Percentiles rank a stretch among this genome's conserved stretches.
phyloP scores from a whole-genome alignment of 2,113 vertebrate species.

The Galemys pyrenaicus region DNA sequence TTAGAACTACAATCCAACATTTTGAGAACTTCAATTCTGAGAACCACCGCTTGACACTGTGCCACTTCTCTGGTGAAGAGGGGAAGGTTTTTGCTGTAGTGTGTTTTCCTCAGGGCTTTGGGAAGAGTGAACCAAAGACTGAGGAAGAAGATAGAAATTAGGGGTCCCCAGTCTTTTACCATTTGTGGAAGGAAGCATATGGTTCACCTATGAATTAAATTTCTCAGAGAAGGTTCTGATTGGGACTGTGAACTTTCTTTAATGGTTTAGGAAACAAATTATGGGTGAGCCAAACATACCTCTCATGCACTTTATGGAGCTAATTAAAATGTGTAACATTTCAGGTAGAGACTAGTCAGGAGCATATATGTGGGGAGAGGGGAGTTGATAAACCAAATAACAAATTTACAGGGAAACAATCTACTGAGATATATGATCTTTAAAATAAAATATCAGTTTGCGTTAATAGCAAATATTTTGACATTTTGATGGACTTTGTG shows the following conservation, averaged over 20 bases:
- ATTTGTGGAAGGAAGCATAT: not conserved
- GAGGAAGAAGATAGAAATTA: not conserved
- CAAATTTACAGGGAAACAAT: not conserved
- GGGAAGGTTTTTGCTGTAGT: not conserved
- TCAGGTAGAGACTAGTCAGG: not conserved
- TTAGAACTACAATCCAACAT: not conserved
- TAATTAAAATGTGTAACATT: not conserved
- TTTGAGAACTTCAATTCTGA: conserved; percentile 3
- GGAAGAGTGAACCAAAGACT: not conserved
- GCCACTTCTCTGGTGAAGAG: not conserved
- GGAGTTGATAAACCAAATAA: not conserved
- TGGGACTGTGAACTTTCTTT: not conserved
- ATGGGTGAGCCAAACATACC: not conserved
- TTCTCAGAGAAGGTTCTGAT: not conserved
- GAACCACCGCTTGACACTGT: not conserved
- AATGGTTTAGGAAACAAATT: not conserved
- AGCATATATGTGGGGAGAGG: not conserved
- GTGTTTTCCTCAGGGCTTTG: not conserved
- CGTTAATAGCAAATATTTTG: conserved; percentile 2
- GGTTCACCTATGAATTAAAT: not conserved
- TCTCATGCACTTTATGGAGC: not conserved
- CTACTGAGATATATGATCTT: not conserved
- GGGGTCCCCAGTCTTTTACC: not conserved
- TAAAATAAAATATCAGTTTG: not conserved
- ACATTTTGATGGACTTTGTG: not conserved